Evolutionary conservation across 2,113 vertebrate genomes (phyloP).

Genomic region (Abramis brama): DNA sequence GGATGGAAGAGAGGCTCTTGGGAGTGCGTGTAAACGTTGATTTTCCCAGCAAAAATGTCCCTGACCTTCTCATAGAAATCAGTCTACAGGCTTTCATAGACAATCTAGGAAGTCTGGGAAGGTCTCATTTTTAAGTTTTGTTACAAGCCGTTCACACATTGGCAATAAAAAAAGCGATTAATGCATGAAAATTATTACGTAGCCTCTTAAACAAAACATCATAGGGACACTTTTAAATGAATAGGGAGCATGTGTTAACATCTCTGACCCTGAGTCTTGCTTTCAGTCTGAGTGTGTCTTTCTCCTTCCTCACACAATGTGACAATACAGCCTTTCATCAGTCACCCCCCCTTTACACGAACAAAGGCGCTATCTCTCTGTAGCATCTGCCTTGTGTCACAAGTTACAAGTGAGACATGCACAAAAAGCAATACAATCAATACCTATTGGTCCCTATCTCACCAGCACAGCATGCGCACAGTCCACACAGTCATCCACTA

Average conservation of each 20-base stretch:
- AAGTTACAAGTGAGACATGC: conserved; percentile 59
- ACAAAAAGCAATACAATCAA: conserved; percentile 37
- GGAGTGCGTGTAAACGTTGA: too few species aligned
- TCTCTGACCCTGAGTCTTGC: conserved; percentile 57
- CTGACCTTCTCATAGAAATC: too few species aligned
- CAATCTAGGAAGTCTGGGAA: too few species aligned
- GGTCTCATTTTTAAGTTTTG: too few species aligned
- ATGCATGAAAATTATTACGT: too few species aligned
- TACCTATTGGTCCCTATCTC: conserved; percentile 1
- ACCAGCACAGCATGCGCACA: neutral
- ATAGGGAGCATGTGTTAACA: conserved; percentile 48
- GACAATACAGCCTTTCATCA: conserved; percentile 18
- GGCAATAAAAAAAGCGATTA: too few species aligned
- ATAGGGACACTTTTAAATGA: neutral
- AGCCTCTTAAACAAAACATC: too few species aligned
- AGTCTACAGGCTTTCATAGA: too few species aligned
- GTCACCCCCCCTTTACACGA: conserved; percentile 45
- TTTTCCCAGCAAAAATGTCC: too few species aligned
- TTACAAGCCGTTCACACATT: too few species aligned
- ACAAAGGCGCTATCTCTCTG: conserved; percentile 50
- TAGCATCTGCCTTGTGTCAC: conserved; percentile 62
- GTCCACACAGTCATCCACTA: neutral
- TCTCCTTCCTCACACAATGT: conserved; percentile 34
- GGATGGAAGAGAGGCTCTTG: too few species aligned
- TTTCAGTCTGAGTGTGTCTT: conserved; percentile 60